These are phyloP conservation scores for Plebejus melissa DNA, from an alignment of 2,888 invertebrate genomes.

Conservation along the genomic window DNA sequence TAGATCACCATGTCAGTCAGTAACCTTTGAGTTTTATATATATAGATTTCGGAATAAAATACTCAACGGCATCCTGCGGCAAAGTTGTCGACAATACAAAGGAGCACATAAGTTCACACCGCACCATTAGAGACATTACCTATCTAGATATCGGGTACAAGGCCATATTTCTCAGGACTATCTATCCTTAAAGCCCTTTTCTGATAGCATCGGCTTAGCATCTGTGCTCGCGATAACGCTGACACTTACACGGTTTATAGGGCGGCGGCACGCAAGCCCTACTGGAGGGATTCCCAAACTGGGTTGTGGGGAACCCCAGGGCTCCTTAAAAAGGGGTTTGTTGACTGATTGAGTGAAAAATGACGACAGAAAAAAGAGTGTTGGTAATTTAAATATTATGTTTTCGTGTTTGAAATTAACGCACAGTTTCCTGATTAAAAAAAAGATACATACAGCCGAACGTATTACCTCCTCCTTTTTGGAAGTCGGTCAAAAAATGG, in stretches of 20 bases:
- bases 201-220: slow-evolving; percentile 39
- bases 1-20: no score
- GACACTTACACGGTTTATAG: slow-evolving; percentile 43
- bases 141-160: slow-evolving; percentile 29
- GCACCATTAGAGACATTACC: not conserved
- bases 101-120: slow-evolving; percentile 20
- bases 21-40: no score
- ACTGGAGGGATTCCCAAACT: not conserved
- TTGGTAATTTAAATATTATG: no score
- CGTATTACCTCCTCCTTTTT: no score
- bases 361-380: no score
- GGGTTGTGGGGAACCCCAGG: not conserved
- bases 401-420: no score
- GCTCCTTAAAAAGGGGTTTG: not conserved
- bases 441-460: no score
- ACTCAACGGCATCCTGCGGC: not conserved
- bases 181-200: slow-evolving; percentile 37
- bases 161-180: slow-evolving; percentile 37
- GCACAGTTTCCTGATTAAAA: no score
- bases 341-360: not conserved
- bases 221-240: slow-evolving; percentile 38
- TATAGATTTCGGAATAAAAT: no score
- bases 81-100: not conserved
- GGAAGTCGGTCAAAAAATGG: no score
- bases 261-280: slow-evolving; percentile 38